Evolutionary conservation across 2,888 invertebrate genomes (phyloP), one percentile per base, ranked within the genome.

Genomic region (Lingula anatina): DNA sequence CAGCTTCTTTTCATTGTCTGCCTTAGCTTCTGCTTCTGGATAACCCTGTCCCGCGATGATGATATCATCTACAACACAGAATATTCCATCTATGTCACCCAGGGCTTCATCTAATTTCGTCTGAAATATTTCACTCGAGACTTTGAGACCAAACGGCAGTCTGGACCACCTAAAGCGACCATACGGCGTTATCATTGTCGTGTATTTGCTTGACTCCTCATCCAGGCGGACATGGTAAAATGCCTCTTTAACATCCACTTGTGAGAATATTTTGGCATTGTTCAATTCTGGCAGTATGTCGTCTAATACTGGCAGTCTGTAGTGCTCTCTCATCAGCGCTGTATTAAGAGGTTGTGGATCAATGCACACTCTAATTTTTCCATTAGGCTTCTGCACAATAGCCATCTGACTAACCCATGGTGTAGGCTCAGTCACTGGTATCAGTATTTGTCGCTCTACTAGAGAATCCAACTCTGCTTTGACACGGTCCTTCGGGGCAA

Each of bases 171-270:
- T 15, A 40, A 37, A 49, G 2, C 37, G 40, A 5, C 53, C 53
- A 47, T 51, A 50, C 15, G 50, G 46, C 4, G 47, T 53, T 27
- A 23, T 23, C 18, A 45, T 49, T 18, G 50, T 50, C 9, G 50
- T 49, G 15, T 49, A 41, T 20, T 27, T 12, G 20, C 40, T 40
- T 38, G 50, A 23, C 24, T 50, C 41, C 24, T 41, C 23, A 49
- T 50, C 53, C n/a, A 45, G 37, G 15, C 44, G 20, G 9, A 47
- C 47, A 27, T 47, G 47, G 44, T 43, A 47, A 20, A 26, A 40
- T 23, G 55, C 59, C 23, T 64, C 50, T 31, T 54, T 38, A 2
- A 60, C 54, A 47, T 61, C 60, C 0, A 62, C 47, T 44, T 62
- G 59, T n/a, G 54, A 55, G 45, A 61, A 61, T 3, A 59, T 23